Base-by-base conservation (phyloP, 2,888 invertebrate genomes). In the Tipula unca region DNA sequence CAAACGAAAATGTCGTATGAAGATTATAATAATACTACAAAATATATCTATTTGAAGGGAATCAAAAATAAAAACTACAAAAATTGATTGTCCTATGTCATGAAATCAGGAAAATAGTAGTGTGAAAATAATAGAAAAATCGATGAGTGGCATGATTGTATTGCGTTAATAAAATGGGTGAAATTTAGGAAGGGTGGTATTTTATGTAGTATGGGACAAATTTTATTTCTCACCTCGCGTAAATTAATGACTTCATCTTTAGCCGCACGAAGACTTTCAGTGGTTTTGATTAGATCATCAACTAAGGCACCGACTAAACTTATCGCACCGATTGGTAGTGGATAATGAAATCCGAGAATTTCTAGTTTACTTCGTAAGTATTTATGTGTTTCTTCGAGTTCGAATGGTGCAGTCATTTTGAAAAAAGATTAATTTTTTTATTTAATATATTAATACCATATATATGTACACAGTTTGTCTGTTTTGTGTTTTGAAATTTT, bases 211-310 rank as follows among this genome's bases (percentile, higher is more conserved):
- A 3, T 48, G 48, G 39, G 39, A 1, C 8, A n/a, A 32, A 32
- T 69, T 69, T 10, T 69, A 69, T 84, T 36, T 87, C 86, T 88
- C 89, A 94, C 94, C 92, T 94, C 93, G 39, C 93, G 90, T 85
- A 95, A 93, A 88, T 94, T 93, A 89, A 94, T 93, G 5, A 95
- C 94, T 88, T 95, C 91, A 86, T 94, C 93, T 92, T 97, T 97
- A 87, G 96, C 95, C 91, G 96, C 95, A 89, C 96, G 95, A 86
- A 97, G 92, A 89, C 95, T 96, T 87, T 95, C 95, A n/a, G 97
- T 97, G 8, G 97, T 97, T 89, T 96, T 95, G 86, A 97, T 92
- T 86, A 98, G 92, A 91, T 98, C 98, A 83, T 94, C 94, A 85
- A 97, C 91, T 86, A 98, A 90, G 89, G 94, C 94, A 90, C 96